phyloP scores from a whole-genome alignment of 1,140 invertebrate species.

The Cecropterus lyciades region DNA sequence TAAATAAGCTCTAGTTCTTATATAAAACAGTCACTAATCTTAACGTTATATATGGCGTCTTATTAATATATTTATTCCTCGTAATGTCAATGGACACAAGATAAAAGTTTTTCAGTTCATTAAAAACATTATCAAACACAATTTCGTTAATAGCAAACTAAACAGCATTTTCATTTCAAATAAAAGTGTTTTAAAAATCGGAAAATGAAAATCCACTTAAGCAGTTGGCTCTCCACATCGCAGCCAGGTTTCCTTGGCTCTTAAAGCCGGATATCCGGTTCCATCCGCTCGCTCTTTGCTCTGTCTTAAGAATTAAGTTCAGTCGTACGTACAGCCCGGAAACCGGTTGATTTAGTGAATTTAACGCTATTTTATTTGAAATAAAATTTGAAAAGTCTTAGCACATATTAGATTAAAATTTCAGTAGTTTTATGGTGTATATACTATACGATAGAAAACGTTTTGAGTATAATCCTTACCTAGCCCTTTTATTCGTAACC shows the following conservation, averaged over 20 bases:
- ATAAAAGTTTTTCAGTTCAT: not conserved
- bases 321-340: slow-evolving; percentile 33
- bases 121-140: not conserved
- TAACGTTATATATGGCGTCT: no score
- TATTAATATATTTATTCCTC: no score
- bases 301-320: slow-evolving; percentile 48
- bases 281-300: slow-evolving; percentile 47
- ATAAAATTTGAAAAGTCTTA: not conserved
- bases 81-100: no score
- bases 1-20: no score
- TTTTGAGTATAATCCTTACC: no score
- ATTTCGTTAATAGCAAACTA: not conserved
- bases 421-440: no score
- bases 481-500: no score
- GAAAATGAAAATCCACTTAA: slow-evolving; percentile 51
- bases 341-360: slow-evolving; percentile 32
- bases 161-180: not conserved
- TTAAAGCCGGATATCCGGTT: slow-evolving; percentile 57
- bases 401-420: no score
- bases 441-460: no score
- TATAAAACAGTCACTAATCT: no score
- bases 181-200: slow-evolving; percentile 22
- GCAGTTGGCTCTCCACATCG: slow-evolving; percentile 44
- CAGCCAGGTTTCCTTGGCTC: slow-evolving; percentile 50
- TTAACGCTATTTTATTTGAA: slow-evolving; percentile 11